Percentiles rank a stretch among this genome's conserved stretches.
Evolutionary conservation across 2,113 vertebrate genomes (phyloP).

Genomic region (Lipotes vexillifer): DNA sequence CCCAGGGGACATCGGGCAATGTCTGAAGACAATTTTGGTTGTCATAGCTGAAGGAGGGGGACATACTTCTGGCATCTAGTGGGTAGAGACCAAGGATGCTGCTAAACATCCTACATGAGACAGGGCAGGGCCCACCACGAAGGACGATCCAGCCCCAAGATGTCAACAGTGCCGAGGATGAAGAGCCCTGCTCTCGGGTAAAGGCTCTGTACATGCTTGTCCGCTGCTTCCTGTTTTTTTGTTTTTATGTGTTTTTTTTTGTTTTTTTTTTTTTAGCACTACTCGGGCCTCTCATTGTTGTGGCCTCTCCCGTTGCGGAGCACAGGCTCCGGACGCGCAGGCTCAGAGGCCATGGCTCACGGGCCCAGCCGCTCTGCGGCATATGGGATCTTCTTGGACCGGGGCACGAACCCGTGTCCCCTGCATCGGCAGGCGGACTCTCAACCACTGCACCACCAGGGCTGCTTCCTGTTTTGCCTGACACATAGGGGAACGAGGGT

Average conservation of each 20-base stretch:
- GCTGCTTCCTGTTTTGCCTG: not conserved
- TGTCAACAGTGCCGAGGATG: not conserved
- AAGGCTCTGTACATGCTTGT: not conserved
- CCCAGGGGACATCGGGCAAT: not conserved
- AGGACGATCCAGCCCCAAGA: not conserved
- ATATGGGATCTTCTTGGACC: too few relatives aligned
- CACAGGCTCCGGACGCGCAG: too few relatives aligned
- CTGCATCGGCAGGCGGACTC: too few relatives aligned
- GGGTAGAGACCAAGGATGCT: not conserved
- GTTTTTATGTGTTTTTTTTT: too few relatives aligned
- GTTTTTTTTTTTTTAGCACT: too few relatives aligned
- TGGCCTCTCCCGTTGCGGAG: too few relatives aligned
- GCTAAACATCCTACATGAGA: not conserved
- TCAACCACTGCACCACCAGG: too few relatives aligned
- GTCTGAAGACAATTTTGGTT: not conserved
- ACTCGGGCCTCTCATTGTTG: too few relatives aligned
- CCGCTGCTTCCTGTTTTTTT: not conserved
- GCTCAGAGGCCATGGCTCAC: too few relatives aligned
- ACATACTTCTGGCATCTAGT: not conserved
- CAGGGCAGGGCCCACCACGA: not conserved
- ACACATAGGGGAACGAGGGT: not conserved
- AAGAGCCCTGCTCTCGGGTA: too few relatives aligned
- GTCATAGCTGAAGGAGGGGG: not conserved
- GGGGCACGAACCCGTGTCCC: too few relatives aligned
- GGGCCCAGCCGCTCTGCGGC: too few relatives aligned